These are phyloP conservation scores for Lacanobia wlatinum DNA, from an alignment of 2,888 invertebrate genomes.

Conservation along the genomic window DNA sequence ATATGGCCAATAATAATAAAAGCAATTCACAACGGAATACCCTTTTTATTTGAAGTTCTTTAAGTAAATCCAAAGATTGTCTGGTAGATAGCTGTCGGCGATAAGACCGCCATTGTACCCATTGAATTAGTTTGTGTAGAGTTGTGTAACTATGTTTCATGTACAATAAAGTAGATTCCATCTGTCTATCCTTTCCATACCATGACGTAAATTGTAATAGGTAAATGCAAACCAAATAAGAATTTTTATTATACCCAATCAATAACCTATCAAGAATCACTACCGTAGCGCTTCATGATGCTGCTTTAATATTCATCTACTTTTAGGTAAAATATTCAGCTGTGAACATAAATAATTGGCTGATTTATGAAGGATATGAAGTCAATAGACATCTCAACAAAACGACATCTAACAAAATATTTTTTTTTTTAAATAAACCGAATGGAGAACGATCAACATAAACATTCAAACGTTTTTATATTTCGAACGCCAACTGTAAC, in stretches of 20 bases:
- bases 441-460: conserved; percentile 46
- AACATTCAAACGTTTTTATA: conserved; percentile 49
- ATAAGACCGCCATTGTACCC: no score
- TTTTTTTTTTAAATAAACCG: conserved; percentile 41
- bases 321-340: not conserved
- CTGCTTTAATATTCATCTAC: no score
- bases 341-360: not conserved
- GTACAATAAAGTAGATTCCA: no score
- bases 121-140: no score
- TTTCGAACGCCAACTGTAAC: conserved; percentile 12
- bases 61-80: no score
- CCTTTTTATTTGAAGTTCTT: no score
- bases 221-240: not conserved
- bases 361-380: conserved; percentile 19
- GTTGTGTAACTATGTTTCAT: no score
- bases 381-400: conserved; percentile 22
- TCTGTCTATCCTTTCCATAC: not conserved
- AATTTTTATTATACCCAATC: not conserved
- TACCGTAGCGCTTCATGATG: not conserved
- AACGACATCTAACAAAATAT: conserved; percentile 24
- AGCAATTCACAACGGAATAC: no score
- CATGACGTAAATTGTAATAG: not conserved
- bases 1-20: not conserved
- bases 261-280: not conserved
- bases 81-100: no score